Evolutionary conservation across 1,140 invertebrate species (phyloP), one percentile per base, ranked within the genome.

Genomic region (Drosophila paulistorum): DNA sequence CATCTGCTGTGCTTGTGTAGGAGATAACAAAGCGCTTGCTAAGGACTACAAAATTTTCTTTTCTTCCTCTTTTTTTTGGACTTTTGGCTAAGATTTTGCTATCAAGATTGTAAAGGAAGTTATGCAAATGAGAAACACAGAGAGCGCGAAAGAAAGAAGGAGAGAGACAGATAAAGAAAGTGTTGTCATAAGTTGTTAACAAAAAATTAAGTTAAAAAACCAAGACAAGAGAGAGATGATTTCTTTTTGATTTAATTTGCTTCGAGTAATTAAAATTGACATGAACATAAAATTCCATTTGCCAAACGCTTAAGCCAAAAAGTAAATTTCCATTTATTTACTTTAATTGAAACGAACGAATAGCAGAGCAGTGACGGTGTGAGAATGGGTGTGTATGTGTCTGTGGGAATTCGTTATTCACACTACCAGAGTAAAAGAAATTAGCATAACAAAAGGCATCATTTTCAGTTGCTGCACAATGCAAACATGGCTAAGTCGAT

Each of bases 261-360:
- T 67, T 65, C 55, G 26, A 75, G 63, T 85, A 82, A 86, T 87
- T 82, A 86, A 77, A 82, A 76, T 65, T 61, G 71, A 66, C 71
- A 73, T 37, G 51, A 58, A 55, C 4, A n/a, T 48, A 58, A 62
- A 78, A 68, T 68, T 65, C 57, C 57, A 66, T 86, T 66, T 77
- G 55, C 37, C 61, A 59, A 81, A 59, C 55, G 67, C 82, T 72
- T 82, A 87, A 86, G 83, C 83, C 83, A 83, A 82, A 86, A 87
- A 87, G 83, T 83, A 86, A 86, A 87, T 86, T 73, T 82, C 65
- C 79, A 81, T 87, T 77, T 86, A 87, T 86, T 86, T 83, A 83
- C 74, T 83, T 87, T 87, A 77, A 83, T 87, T 87, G 70, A 70
- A 75, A 81, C 59, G 65, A 71, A 61, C 17, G 42, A 66, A 77